phyloP scores from a whole-genome alignment of 35 echinoderm and acorn worm species.

The Strongylocentrotus purpuratus region DNA sequence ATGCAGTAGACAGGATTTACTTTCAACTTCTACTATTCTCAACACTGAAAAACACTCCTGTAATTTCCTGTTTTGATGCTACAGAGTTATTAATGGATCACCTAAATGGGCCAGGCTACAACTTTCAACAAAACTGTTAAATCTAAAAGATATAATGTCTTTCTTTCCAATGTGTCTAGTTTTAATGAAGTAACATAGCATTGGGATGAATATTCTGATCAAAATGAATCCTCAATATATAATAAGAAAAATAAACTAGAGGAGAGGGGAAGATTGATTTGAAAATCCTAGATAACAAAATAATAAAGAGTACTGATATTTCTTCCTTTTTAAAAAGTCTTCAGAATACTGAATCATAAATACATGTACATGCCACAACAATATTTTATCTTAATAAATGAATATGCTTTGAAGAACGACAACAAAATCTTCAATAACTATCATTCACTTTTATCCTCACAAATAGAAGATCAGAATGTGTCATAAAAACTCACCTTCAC shows the following conservation, averaged over 20 bases:
- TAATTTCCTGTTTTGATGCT: too few relatives aligned
- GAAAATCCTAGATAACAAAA: not conserved
- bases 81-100: too few relatives aligned
- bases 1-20: not conserved
- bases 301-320: not conserved
- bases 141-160: too few relatives aligned
- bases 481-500: not conserved
- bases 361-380: conserved; percentile 2
- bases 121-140: too few relatives aligned
- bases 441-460: not conserved
- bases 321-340: not conserved
- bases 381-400: not conserved
- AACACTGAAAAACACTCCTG: too few relatives aligned
- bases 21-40: too few relatives aligned
- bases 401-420: not conserved
- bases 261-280: not conserved
- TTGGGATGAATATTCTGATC: too few relatives aligned
- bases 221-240: too few relatives aligned
- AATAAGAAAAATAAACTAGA: not conserved
- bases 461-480: not conserved
- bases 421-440: not conserved
- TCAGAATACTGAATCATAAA: conserved; percentile 5
- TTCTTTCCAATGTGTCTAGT: too few relatives aligned
- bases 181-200: too few relatives aligned
- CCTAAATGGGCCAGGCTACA: too few relatives aligned